A percentile compares a stretch with the other conserved stretches of the same genome.
Conservation (phyloP, 2,888 invertebrate genomes). For the Ichneumoninae sp. region DNA sequence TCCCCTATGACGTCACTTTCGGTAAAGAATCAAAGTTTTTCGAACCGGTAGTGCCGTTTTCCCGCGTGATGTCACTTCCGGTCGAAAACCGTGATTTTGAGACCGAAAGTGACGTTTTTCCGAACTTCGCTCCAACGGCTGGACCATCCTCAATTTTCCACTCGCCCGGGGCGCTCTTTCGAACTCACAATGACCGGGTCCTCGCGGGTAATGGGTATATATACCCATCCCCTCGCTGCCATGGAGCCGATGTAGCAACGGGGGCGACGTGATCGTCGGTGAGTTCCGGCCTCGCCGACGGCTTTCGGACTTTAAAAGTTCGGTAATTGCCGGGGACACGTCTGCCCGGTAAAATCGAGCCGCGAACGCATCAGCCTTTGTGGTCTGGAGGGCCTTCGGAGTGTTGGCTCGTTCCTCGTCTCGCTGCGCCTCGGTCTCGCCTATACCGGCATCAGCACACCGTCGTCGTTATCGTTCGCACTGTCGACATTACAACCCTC, state of each 20-base stretch:
- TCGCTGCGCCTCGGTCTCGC: slow-evolving; percentile 14
- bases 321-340: slow-evolving; percentile 83
- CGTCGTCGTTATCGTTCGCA: slow-evolving; percentile 40
- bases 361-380: slow-evolving; percentile 82
- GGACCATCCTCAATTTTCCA: slow-evolving; percentile 11
- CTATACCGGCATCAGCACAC: slow-evolving; percentile 35
- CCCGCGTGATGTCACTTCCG: background rate
- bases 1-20: background rate
- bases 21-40: no score
- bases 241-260: slow-evolving; percentile 41
- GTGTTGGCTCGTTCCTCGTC: slow-evolving; percentile 37
- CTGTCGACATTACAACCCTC: slow-evolving; percentile 28
- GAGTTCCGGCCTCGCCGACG: slow-evolving; percentile 65
- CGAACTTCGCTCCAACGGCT: background rate
- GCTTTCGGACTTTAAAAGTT: slow-evolving; percentile 82
- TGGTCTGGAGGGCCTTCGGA: slow-evolving; percentile 76
- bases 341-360: slow-evolving; percentile 83
- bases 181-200: slow-evolving; percentile 14
- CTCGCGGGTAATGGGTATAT: slow-evolving; percentile 12
- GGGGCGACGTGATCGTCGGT: slow-evolving; percentile 47
- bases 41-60: no score
- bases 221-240: slow-evolving; percentile 6
- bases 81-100: no score
- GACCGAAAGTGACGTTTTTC: no score
- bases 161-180: slow-evolving; percentile 6